A percentile compares a stretch with the other conserved stretches of the same genome.
These are phyloP conservation scores for Montipora capitata DNA, from an alignment of 92 coral and sea anemone genomes.

Conservation along the genomic window DNA sequence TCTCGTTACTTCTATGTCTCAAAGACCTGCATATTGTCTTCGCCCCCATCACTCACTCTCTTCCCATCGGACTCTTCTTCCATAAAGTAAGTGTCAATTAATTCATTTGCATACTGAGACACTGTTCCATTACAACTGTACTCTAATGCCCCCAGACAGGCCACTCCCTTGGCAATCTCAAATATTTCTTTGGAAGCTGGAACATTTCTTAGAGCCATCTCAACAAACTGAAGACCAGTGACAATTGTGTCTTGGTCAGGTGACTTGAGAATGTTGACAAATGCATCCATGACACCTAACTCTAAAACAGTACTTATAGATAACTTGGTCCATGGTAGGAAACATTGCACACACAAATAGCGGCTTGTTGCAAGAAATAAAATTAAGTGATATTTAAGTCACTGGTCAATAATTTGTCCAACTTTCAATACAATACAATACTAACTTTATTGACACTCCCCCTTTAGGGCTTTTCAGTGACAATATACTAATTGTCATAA, in stretches of 20 bases:
- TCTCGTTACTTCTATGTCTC: no score
- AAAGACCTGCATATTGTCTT: not conserved
- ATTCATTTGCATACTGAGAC: conserved; percentile 90
- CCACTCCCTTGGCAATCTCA: no score
- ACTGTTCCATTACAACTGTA: conserved; percentile 84
- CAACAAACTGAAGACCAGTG: conserved; percentile 94
- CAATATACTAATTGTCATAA: no score
- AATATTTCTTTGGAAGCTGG: no score
- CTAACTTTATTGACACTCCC: no score
- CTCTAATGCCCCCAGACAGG: no score
- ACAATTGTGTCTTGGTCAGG: conserved; percentile 85
- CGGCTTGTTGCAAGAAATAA: conserved; percentile 64
- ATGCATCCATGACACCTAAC: conserved; percentile 74
- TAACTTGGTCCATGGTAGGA: conserved; percentile 83
- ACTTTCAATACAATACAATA: no score
- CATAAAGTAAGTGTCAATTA: conserved; percentile 88
- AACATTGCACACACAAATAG: conserved; percentile 89
- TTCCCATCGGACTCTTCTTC: conserved; percentile 60
- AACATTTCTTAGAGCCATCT: conserved; percentile 91
- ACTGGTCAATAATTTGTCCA: no score
- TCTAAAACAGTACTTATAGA: conserved; percentile 76
- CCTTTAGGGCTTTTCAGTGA: no score
- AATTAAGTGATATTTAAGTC: not conserved
- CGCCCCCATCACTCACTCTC: not conserved
- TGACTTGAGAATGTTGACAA: conserved; percentile 88